phyloP scores from a whole-genome alignment of 2,113 vertebrate species.

The Elephantulus edwardii region DNA sequence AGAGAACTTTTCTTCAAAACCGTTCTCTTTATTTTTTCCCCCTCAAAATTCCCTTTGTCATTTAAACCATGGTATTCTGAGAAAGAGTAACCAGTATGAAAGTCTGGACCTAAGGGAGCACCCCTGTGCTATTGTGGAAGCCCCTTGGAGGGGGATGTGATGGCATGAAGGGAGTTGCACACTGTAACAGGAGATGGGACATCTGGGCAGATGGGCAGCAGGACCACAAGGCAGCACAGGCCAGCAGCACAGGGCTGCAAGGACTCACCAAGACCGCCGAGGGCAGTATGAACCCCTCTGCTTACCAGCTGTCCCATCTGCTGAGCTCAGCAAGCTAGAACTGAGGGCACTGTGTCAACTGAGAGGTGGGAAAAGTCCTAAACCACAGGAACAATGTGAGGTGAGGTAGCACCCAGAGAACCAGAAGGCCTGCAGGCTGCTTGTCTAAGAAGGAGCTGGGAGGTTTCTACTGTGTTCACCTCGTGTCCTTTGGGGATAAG shows the following conservation, averaged over 20 bases:
- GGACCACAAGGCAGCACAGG: not conserved
- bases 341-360: rapidly evolving
- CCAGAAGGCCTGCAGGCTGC: rapidly evolving
- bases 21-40: not conserved
- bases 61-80: slow-evolving; percentile 30
- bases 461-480: not conserved
- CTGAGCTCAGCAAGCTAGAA: not conserved
- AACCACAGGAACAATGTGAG: no score
- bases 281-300: not conserved
- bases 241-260: not conserved
- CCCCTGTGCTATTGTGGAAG: slow-evolving; percentile 21
- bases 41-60: not conserved
- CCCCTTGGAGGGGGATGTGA: slow-evolving; percentile 40
- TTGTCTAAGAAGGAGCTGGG: rapidly evolving
- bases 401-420: not conserved
- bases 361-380: not conserved
- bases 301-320: rapidly evolving
- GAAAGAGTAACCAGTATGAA: slow-evolving; percentile 33
- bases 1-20: no score
- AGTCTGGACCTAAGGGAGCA: not conserved
- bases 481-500: no score
- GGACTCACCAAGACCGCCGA: rapidly evolving
- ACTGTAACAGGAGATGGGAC: not conserved
- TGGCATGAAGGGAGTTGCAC: slow-evolving; percentile 15
- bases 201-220: not conserved